phyloP scores from a whole-genome alignment of 2,797 vertebrate species.

The Acanthurus leucopareius region DNA sequence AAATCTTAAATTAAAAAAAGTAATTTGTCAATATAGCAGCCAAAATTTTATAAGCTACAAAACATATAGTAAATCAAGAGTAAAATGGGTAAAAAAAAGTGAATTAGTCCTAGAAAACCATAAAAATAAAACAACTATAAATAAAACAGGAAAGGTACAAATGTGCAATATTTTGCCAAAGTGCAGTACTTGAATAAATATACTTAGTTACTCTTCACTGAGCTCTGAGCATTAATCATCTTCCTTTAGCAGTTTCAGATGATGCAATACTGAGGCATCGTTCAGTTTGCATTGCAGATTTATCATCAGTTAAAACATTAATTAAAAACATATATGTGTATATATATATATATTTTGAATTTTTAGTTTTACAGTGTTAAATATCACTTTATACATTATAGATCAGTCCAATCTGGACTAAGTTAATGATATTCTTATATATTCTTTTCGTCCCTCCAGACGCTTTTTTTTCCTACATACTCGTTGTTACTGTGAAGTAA shows the following conservation, averaged over 20 bases:
- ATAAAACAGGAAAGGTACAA: background rate
- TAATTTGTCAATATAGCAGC: background rate
- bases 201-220: background rate
- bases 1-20: background rate
- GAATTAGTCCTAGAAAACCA: background rate
- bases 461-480: slow-evolving; percentile 15
- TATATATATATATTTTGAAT: background rate
- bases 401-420: background rate
- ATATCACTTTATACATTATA: slow-evolving; percentile 22
- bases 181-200: background rate
- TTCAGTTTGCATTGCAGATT: slow-evolving; percentile 8
- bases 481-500: slow-evolving; percentile 33
- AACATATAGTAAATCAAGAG: background rate
- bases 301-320: background rate
- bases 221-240: background rate
- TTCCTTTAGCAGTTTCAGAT: slow-evolving; percentile 10
- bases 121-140: slow-evolving; percentile 2
- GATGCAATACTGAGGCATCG: background rate
- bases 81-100: background rate
- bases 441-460: slow-evolving; percentile 5
- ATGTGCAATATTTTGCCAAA: background rate
- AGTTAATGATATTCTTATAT: background rate
- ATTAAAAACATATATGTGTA: background rate
- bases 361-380: slow-evolving; percentile 12
- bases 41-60: background rate